phyloP scores from a whole-genome alignment of 2,113 vertebrate genomes.

The Bos indicus region DNA sequence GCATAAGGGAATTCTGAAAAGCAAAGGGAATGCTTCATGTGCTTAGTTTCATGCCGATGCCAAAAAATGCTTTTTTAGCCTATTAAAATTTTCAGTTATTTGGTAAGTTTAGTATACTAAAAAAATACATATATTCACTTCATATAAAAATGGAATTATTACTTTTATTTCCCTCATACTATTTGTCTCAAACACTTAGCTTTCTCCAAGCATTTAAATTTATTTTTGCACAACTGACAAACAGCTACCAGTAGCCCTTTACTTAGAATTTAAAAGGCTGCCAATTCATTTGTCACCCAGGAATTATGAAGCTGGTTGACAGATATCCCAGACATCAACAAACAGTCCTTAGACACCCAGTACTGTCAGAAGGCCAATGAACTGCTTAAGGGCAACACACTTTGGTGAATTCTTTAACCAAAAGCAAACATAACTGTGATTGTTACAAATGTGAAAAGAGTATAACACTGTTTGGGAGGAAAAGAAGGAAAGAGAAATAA shows the following conservation, averaged over 20 bases:
- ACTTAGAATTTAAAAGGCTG: neutral
- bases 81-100: neutral
- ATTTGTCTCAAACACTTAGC: neutral
- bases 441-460: neutral
- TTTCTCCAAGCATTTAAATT: neutral
- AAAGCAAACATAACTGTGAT: neutral
- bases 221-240: slow-evolving; percentile 17
- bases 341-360: neutral
- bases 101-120: neutral
- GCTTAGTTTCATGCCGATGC: neutral
- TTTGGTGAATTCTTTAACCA: neutral
- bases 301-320: neutral
- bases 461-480: neutral
- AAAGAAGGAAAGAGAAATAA: neutral
- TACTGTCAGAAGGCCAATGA: neutral
- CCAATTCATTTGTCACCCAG: slow-evolving; percentile 3
- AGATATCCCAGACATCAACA: neutral
- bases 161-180: neutral
- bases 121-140: neutral
- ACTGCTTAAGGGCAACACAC: neutral
- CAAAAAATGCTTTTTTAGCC: neutral
- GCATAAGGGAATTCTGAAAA: slow-evolving; percentile 47
- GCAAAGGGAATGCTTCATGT: slow-evolving; percentile 11
- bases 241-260: neutral
- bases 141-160: neutral